Conservation (phyloP, 2,888 invertebrate genomes). For the Mimumesa dahlbomi region DNA sequence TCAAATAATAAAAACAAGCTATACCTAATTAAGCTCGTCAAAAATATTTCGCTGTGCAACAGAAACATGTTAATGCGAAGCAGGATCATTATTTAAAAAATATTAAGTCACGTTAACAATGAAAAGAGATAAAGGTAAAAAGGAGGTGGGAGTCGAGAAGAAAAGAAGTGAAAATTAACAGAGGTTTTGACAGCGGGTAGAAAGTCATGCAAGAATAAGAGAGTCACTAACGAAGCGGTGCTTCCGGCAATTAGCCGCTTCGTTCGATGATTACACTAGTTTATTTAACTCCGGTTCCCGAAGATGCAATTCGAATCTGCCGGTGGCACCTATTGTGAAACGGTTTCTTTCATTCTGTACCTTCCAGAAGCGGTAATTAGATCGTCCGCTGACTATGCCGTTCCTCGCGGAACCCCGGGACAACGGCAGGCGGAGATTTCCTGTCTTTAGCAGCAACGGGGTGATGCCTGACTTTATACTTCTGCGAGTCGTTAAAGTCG, state of each 20-base stretch:
- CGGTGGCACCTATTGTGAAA: constrained; percentile 30
- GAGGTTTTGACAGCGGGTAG: constrained; percentile 22
- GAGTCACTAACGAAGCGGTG: constrained; percentile 21
- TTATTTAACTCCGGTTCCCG: constrained; percentile 32
- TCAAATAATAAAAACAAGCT: too few species aligned
- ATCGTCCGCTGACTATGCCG: constrained; percentile 20
- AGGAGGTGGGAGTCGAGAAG: not conserved
- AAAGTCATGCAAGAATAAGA: constrained; percentile 25
- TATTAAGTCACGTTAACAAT: too few species aligned
- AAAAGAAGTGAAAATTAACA: not conserved
- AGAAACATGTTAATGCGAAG: too few species aligned
- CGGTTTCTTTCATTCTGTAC: constrained; percentile 39
- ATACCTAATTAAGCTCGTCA: too few species aligned
- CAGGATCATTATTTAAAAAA: too few species aligned
- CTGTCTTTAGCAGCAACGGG: constrained; percentile 50
- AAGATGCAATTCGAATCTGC: constrained; percentile 18
- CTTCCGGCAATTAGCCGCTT: constrained; percentile 46
- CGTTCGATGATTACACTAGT: constrained; percentile 44
- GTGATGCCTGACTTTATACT: constrained; percentile 37
- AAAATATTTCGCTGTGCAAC: too few species aligned
- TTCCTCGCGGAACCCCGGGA: constrained; percentile 11
- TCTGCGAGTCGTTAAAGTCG: constrained; percentile 38
- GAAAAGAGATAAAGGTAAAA: not conserved
- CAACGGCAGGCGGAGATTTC: constrained; percentile 28
- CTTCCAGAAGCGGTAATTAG: constrained; percentile 46